Evolutionary conservation across 2,797 vertebrate species (phyloP).

Genomic region (Sebastes hopkinsi): DNA sequence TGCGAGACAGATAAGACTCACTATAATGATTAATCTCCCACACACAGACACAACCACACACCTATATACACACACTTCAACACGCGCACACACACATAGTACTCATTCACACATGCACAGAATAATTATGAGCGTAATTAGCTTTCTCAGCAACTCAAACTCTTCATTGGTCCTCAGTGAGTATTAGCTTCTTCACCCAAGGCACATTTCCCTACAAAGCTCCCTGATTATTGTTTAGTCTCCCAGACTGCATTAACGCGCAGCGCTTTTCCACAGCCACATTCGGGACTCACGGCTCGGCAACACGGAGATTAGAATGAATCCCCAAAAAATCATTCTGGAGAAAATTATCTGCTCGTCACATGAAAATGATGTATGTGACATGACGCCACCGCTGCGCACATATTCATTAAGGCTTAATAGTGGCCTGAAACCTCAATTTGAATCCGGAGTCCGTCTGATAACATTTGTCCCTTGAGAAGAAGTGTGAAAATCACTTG

Average conservation of each 20-base stretch:
- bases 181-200: constrained; percentile 65
- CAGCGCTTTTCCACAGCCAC: constrained; percentile 10
- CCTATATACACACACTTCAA: neutral
- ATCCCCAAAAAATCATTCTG: constrained; percentile 21
- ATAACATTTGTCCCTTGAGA: constrained; percentile 19
- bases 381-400: neutral
- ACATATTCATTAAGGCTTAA: constrained; percentile 25
- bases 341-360: constrained; percentile 12
- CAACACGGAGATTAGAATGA: constrained; percentile 26
- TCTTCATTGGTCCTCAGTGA: constrained; percentile 70
- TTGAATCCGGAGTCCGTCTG: constrained; percentile 25
- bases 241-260: constrained; percentile 32
- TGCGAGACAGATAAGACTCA: constrained; percentile 43
- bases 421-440: constrained; percentile 26
- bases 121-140: constrained; percentile 76
- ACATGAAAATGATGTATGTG: constrained; percentile 16
- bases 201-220: constrained; percentile 67
- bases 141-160: constrained; percentile 74
- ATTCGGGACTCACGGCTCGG: constrained; percentile 5
- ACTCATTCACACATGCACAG: neutral
- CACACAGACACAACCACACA: constrained; percentile 24
- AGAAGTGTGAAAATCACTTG: constrained; percentile 16
- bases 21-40: constrained; percentile 44
- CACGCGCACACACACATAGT: constrained; percentile 16
- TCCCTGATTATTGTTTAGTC: constrained; percentile 68